Percentiles rank a stretch among this genome's conserved stretches.
Conservation (phyloP, 2,888 invertebrate species). For the Hirtodrosophila duncani region DNA sequence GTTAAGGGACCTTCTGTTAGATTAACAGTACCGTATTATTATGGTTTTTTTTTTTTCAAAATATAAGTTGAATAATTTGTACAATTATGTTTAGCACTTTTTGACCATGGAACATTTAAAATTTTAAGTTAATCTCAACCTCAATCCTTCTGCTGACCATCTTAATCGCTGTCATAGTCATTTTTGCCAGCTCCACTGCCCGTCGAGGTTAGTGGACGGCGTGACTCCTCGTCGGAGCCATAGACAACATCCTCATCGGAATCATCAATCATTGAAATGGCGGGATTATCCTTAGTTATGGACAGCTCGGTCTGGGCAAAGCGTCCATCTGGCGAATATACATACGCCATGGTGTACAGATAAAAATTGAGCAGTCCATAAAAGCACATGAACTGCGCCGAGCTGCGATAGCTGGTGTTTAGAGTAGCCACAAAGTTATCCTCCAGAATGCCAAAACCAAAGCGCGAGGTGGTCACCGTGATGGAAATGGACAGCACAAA, state of each 20-base stretch:
- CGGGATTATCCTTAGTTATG: conserved; percentile 97
- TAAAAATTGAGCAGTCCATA: conserved; percentile 97
- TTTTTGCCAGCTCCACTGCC: conserved; percentile 80
- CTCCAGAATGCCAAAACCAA: conserved; percentile 93
- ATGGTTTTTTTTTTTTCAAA: conserved; percentile 20
- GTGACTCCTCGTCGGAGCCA: conserved; percentile 92
- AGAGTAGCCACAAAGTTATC: conserved; percentile 96
- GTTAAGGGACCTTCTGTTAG: too few relatives aligned
- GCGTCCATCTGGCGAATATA: conserved; percentile 92
- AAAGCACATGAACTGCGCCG: conserved; percentile 96
- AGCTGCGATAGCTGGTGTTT: conserved; percentile 91
- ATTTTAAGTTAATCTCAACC: conserved; percentile 13
- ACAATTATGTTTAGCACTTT: conserved; percentile 40
- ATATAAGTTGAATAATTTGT: conserved; percentile 33
- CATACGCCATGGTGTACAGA: conserved; percentile 94
- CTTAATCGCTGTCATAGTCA: conserved; percentile 85
- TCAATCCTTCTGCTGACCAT: neutral
- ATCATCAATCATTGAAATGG: conserved; percentile 98
- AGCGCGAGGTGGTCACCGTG: conserved; percentile 87
- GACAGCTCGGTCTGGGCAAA: conserved; percentile 90
- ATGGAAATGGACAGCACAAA: conserved; percentile 87
- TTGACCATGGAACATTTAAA: conserved; percentile 49
- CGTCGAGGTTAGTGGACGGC: conserved; percentile 87
- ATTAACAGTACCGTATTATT: too few relatives aligned
- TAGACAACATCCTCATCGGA: conserved; percentile 98